These are phyloP conservation scores for Drosophila carrolli DNA, from an alignment of 1,140 invertebrate genomes.

Conservation along the genomic window DNA sequence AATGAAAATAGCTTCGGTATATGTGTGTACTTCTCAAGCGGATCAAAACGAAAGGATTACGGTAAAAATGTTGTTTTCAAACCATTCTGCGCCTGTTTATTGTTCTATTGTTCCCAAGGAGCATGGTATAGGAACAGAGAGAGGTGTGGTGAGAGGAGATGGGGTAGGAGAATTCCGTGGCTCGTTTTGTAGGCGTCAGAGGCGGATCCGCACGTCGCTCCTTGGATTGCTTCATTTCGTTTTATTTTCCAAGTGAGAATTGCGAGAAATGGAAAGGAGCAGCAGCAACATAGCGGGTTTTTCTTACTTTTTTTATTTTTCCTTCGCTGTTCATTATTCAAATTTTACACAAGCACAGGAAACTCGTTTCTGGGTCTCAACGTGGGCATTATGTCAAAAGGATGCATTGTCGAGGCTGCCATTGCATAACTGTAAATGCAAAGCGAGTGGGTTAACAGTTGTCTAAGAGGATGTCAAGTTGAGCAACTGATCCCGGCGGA, in stretches of 20 bases:
- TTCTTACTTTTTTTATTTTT: constrained; percentile 23
- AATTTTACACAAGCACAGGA: constrained; percentile 68
- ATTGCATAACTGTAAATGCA: constrained; percentile 69
- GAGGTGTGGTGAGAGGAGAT: constrained; percentile 4
- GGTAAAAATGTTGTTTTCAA: constrained; percentile 71
- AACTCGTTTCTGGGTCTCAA: constrained; percentile 63
- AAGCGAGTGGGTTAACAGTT: constrained; percentile 60
- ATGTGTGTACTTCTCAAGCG: constrained; percentile 68
- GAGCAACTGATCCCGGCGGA: constrained; percentile 46
- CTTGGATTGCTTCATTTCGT: constrained; percentile 65
- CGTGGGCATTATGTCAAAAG: constrained; percentile 64
- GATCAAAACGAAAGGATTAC: constrained; percentile 82
- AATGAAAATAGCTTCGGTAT: constrained; percentile 60
- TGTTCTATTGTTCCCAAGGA: constrained; percentile 52
- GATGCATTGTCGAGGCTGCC: constrained; percentile 60
- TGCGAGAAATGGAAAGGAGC: constrained; percentile 77
- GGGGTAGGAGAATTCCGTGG: constrained; percentile 9
- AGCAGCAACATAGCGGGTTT: constrained; percentile 66
- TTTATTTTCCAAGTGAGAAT: constrained; percentile 68
- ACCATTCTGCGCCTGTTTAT: constrained; percentile 48
- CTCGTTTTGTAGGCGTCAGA: constrained; percentile 55
- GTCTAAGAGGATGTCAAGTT: constrained; percentile 49
- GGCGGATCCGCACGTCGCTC: constrained; percentile 61
- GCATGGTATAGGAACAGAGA: neutral
- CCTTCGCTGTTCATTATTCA: constrained; percentile 62